phyloP scores from a whole-genome alignment of 2,113 vertebrate genomes.

The Campylomormyrus numenius region DNA sequence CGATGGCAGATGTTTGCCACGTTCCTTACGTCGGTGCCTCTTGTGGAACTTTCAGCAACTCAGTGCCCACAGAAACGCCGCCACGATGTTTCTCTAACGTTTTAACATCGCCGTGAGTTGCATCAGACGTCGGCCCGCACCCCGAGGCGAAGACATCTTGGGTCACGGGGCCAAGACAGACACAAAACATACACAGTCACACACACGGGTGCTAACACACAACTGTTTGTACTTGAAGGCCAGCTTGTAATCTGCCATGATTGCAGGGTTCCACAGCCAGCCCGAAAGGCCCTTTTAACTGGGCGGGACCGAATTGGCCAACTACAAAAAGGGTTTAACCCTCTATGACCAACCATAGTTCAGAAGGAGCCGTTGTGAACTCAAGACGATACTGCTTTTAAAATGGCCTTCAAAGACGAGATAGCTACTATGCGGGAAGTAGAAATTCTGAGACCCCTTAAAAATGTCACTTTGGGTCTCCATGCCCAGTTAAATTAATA shows the following conservation, averaged over 20 bases:
- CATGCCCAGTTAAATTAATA: neutral
- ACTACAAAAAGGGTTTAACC: neutral
- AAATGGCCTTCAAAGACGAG: neutral
- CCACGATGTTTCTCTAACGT: neutral
- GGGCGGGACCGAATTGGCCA: neutral
- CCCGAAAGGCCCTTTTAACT: neutral
- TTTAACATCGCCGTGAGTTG: neutral
- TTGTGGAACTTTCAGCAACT: neutral
- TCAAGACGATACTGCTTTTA: constrained; percentile 23
- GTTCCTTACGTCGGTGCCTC: neutral
- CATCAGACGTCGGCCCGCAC: neutral
- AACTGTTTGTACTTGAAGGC: constrained; percentile 10
- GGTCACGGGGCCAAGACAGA: neutral
- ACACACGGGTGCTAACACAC: neutral
- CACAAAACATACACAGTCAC: constrained; percentile 19
- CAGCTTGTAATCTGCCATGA: constrained; percentile 9
- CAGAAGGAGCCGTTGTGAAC: neutral
- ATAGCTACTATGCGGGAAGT: neutral
- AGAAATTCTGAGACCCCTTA: neutral
- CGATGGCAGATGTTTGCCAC: neutral
- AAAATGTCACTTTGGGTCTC: neutral
- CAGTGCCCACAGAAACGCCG: neutral
- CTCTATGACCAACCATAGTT: neutral
- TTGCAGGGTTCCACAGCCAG: constrained; percentile 6
- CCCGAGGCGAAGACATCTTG: neutral